Base-by-base conservation (phyloP, 2,113 vertebrate genomes). In the Aplodontia rufa region DNA sequence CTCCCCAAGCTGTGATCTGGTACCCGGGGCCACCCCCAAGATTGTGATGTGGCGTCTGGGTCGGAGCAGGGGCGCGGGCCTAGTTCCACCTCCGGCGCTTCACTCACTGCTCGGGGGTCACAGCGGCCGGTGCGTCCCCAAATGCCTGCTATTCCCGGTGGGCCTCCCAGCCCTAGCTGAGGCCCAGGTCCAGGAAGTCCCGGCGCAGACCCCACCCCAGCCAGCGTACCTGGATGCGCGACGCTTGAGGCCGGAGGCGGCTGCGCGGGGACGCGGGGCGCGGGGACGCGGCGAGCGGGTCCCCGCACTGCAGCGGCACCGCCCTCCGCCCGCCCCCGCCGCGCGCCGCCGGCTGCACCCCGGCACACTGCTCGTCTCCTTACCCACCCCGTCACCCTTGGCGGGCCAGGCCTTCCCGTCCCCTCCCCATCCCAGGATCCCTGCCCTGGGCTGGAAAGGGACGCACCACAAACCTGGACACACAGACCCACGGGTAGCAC, bases 271-370 rank as follows among this genome's bases (percentile, higher is more conserved):
- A 84, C 87, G 62, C 37, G 60, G 81, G 53, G 64, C 84, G 78
- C 86, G 51, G 49, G 64, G 68, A 68, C 55, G 26, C 37, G 90
- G 74, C 79, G 26, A 78, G 58, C 79, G 83, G 95, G 89, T 87
- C 83, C 95, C 95, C 71, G 90, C 95, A 95, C 95, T 94, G 95
- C 93, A 86, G 96, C 93, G 66, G 96, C 93, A 19, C 85, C 93
- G 96, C 93, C 88, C 49, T 92, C 85, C 53, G 42, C 75, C 82
- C 95, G 91, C 92, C 96, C 92, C 90, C 30, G 71, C 89, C n/a
- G 84, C 71, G 62, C 91, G 84, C 75, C 19, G 55, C 93, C 49
- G 37, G 90, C 94, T 64, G 35, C 92, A 49, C 55, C 89, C 35
- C 86, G 22, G 30, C 62, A 6, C 37, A 16, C 51, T 22, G 69